Evolutionary conservation across 1,140 invertebrate genomes (phyloP).

Genomic region (Papilio polytes): DNA sequence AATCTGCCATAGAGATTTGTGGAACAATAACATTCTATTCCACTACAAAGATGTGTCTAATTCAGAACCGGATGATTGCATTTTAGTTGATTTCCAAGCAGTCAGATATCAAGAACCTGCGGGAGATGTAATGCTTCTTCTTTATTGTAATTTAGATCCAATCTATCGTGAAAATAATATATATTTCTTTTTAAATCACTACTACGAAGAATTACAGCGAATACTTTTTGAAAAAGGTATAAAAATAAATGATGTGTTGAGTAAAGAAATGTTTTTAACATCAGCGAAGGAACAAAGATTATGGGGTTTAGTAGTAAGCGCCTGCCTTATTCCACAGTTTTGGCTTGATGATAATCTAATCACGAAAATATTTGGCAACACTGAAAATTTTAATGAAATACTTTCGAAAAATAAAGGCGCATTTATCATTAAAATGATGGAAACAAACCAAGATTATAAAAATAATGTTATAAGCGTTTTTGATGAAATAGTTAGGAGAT

Average conservation of each 20-base stretch:
- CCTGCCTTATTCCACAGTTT: conserved; percentile 67
- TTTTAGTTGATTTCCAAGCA: conserved; percentile 86
- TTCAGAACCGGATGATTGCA: conserved; percentile 74
- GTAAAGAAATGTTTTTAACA: conserved; percentile 68
- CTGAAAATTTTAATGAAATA: conserved; percentile 63
- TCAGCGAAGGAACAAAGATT: conserved; percentile 69
- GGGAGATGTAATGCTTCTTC: conserved; percentile 82
- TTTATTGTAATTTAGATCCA: conserved; percentile 69
- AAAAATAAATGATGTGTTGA: conserved; percentile 67
- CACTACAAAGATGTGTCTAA: conserved; percentile 72
- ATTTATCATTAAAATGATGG: conserved; percentile 70
- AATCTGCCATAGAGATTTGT: conserved; percentile 86
- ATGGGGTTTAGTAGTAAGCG: conserved; percentile 65
- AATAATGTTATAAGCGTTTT: conserved; percentile 66
- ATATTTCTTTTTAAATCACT: conserved; percentile 74
- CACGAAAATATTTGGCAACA: conserved; percentile 60
- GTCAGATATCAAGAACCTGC: conserved; percentile 84
- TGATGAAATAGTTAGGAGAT: conserved; percentile 70
- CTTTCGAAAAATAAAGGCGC: conserved; percentile 63
- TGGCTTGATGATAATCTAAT: conserved; percentile 71
- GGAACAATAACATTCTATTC: conserved; percentile 87
- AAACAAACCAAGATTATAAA: conserved; percentile 58
- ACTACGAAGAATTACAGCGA: conserved; percentile 77
- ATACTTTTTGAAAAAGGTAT: conserved; percentile 70
- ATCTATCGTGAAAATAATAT: conserved; percentile 74